Conservation (phyloP, 2,113 vertebrate genomes). For the Desmodus rotundus region DNA sequence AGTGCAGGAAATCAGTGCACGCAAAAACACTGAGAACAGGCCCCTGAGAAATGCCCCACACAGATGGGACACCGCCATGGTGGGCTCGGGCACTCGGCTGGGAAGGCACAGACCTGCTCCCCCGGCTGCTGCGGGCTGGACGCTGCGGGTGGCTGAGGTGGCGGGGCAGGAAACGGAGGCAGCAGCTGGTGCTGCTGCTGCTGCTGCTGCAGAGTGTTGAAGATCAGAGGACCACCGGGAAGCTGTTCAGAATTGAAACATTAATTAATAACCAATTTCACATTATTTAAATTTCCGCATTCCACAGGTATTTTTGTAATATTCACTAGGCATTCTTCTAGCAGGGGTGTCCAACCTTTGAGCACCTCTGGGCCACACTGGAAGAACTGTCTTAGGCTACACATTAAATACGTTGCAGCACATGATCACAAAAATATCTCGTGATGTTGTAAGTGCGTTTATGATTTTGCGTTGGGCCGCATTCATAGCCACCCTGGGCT, state of each 20-base stretch:
- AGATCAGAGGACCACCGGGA: conserved; percentile 88
- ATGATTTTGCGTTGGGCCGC: no score
- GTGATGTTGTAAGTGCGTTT: no score
- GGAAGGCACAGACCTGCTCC: conserved; percentile 81
- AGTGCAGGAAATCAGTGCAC: not conserved
- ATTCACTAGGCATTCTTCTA: not conserved
- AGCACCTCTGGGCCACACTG: no score
- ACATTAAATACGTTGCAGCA: no score
- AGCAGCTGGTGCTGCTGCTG: conserved; percentile 89
- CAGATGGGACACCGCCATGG: no score
- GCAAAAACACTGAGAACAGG: not conserved
- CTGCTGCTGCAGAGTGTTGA: conserved; percentile 87
- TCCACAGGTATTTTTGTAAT: not conserved
- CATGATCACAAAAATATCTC: no score
- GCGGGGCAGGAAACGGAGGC: conserved; percentile 87
- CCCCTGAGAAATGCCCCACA: no score
- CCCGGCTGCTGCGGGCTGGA: conserved; percentile 88
- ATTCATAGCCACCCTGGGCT: no score
- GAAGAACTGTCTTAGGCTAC: no score
- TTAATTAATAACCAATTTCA: not conserved
- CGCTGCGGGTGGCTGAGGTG: conserved; percentile 82
- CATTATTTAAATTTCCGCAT: conserved; percentile 21
- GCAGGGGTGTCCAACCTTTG: no score
- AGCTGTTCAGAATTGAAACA: conserved; percentile 81
- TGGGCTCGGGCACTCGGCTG: not conserved